These are phyloP conservation scores for Drosophila nigromelanica DNA, from an alignment of 1,140 invertebrate species.

Conservation along the genomic window DNA sequence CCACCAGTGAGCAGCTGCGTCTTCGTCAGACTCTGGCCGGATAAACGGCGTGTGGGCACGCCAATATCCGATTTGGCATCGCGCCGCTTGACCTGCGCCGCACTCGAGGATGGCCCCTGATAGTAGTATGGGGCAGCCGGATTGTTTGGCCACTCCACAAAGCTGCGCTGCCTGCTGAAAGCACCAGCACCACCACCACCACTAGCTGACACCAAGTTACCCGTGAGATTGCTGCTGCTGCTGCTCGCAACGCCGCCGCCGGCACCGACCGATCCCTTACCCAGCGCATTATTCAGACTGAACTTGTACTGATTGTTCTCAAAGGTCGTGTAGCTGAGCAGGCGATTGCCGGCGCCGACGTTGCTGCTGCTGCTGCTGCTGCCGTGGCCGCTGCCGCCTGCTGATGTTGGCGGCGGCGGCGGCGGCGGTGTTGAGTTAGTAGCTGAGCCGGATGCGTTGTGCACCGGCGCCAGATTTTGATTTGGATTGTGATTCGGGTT, in stretches of 20 bases:
- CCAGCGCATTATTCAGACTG: constrained; percentile 79
- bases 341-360: constrained; percentile 60
- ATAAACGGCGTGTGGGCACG: constrained; percentile 74
- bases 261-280: constrained; percentile 36
- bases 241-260: constrained; percentile 33
- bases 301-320: constrained; percentile 84
- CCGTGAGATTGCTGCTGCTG: constrained; percentile 71
- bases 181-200: constrained; percentile 55
- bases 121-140: constrained; percentile 80
- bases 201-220: constrained; percentile 42
- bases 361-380: constrained; percentile 31
- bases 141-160: constrained; percentile 80
- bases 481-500: constrained; percentile 57
- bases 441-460: constrained; percentile 44
- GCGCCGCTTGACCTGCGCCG: constrained; percentile 64
- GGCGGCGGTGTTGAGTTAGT: constrained; percentile 60
- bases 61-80: constrained; percentile 83
- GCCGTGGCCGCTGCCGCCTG: constrained; percentile 15
- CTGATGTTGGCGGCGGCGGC: constrained; percentile 8
- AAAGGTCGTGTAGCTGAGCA: constrained; percentile 83
- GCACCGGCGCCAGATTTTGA: constrained; percentile 69
- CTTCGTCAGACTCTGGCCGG: constrained; percentile 76
- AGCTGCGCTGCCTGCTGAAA: constrained; percentile 73
- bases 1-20: constrained; percentile 72
- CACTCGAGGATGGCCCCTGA: constrained; percentile 59